Evolutionary conservation across 2,797 vertebrate genomes (phyloP).

Genomic region (Benthosema pterotum): DNA sequence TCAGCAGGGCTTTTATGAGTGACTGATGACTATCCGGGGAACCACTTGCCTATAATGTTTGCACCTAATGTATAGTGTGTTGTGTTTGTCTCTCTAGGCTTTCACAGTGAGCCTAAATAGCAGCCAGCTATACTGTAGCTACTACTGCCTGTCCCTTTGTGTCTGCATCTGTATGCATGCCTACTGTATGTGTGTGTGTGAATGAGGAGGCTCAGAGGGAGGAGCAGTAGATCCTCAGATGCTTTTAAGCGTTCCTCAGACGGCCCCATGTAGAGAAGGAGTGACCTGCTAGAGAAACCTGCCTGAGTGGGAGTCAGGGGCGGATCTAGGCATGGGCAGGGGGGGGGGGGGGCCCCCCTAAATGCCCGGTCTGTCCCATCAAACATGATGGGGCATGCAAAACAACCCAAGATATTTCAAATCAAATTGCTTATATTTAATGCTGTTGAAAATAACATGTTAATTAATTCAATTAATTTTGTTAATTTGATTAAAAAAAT

Average conservation of each 20-base stretch:
- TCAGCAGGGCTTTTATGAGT: slow-evolving; percentile 37
- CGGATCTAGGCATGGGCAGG: too few relatives aligned
- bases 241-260: slow-evolving; percentile 73
- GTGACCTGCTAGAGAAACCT: slow-evolving; percentile 62
- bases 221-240: slow-evolving; percentile 63
- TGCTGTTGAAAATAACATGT: too few relatives aligned
- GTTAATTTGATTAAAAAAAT: too few relatives aligned
- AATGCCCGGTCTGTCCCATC: too few relatives aligned
- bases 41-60: slow-evolving; percentile 5
- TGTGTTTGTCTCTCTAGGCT: slow-evolving; percentile 32
- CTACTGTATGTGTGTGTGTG: slow-evolving; percentile 44
- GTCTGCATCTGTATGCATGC: slow-evolving; percentile 39
- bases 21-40: slow-evolving; percentile 31
- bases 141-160: slow-evolving; percentile 34
- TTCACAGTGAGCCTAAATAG: slow-evolving; percentile 40
- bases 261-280: slow-evolving; percentile 77
- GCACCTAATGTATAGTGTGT: slow-evolving; percentile 13
- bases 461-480: too few relatives aligned
- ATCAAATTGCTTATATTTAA: too few relatives aligned
- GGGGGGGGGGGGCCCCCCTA: too few relatives aligned
- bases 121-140: slow-evolving; percentile 17
- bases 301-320: slow-evolving; percentile 64
- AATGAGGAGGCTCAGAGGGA: slow-evolving; percentile 59
- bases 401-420: too few relatives aligned
- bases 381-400: too few relatives aligned